phyloP scores from a whole-genome alignment of 2,113 vertebrate species.

The Otus sunia region DNA sequence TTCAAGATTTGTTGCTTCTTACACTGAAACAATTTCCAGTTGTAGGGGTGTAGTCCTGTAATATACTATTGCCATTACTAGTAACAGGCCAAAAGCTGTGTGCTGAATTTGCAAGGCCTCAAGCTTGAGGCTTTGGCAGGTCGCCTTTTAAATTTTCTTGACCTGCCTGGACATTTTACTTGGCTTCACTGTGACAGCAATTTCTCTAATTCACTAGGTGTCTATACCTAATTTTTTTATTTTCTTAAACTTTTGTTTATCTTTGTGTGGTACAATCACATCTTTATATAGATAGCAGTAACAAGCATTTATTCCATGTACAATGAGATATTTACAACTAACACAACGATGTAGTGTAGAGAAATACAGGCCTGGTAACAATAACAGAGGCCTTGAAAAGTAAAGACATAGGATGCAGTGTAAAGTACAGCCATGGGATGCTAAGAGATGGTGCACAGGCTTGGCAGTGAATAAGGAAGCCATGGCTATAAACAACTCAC shows the following conservation, averaged over 20 bases:
- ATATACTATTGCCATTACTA: background rate
- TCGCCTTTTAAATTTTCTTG: background rate
- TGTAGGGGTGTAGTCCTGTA: background rate
- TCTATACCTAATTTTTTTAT: background rate
- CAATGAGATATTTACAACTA: constrained; percentile 8
- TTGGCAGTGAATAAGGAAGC: constrained; percentile 32
- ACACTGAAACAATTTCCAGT: background rate
- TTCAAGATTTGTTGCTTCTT: background rate
- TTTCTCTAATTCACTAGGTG: background rate
- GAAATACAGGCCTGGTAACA: background rate
- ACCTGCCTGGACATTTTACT: background rate
- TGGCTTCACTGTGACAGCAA: background rate
- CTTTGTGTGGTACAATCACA: background rate
- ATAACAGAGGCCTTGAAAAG: background rate
- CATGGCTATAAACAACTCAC: constrained; percentile 47
- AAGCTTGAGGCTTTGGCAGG: background rate
- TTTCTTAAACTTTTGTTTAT: background rate
- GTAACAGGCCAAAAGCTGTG: background rate
- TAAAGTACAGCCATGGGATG: constrained; percentile 29
- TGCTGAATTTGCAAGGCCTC: background rate
- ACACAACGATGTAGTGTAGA: background rate
- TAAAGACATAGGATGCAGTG: background rate
- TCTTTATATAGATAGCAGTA: background rate
- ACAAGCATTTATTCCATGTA: background rate
- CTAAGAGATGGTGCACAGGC: constrained; percentile 25